Percentiles rank a stretch among this genome's conserved stretches.
Conservation (phyloP, 2,113 vertebrate species). For the Phylloscopus trochiloides region DNA sequence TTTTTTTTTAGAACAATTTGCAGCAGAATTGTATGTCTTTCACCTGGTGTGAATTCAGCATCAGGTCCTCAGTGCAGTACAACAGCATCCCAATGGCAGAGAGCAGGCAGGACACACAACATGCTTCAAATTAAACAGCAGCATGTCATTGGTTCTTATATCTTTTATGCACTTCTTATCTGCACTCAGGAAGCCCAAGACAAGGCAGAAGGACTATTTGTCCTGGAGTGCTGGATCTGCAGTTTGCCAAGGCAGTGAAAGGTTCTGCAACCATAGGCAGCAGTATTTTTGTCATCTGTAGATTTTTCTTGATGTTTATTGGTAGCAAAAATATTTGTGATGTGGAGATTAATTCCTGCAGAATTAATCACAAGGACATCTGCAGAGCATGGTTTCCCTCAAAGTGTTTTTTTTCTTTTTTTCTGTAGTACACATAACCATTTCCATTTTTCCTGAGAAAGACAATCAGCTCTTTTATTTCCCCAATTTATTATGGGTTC, state of each 20-base stretch:
- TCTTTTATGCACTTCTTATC: not conserved
- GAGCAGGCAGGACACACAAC: not conserved
- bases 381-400: not conserved
- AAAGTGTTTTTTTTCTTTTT: not conserved
- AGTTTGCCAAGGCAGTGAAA: not conserved
- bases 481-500: not conserved
- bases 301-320: not conserved
- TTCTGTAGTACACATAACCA: not conserved
- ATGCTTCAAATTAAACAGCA: not conserved
- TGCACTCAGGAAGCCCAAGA: not conserved
- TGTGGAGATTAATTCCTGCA: not conserved
- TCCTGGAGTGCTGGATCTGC: not conserved
- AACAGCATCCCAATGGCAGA: not conserved
- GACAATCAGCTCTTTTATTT: not conserved
- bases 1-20: not conserved
- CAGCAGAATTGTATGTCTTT: not conserved
- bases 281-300: not conserved
- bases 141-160: not conserved
- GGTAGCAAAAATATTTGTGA: not conserved
- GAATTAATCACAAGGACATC: not conserved
- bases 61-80: not conserved
- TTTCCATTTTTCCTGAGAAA: not conserved
- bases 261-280: not conserved
- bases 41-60: not conserved
- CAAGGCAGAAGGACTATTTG: not conserved